phyloP scores from a whole-genome alignment of 2,888 invertebrate species.

The Meliscaeva auricollis region DNA sequence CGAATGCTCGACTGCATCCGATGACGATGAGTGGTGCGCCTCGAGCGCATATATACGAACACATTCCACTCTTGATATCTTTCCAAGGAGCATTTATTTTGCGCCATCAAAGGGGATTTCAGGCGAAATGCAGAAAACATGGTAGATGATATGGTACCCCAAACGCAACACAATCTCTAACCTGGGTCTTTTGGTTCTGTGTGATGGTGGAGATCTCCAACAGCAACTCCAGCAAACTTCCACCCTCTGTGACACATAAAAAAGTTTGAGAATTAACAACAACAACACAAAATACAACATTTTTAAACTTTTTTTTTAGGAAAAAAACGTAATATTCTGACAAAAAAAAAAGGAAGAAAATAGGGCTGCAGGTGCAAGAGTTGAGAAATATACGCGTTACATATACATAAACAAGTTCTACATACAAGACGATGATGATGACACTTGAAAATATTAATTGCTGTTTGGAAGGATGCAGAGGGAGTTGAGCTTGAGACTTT shows the following conservation, averaged over 20 bases:
- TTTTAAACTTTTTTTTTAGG: conserved; percentile 14
- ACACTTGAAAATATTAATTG: conserved; percentile 76
- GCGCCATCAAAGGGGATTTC: conserved; percentile 60
- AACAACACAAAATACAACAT: conserved; percentile 27
- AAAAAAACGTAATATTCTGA: background rate
- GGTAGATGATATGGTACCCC: too few species aligned
- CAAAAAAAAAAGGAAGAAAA: conserved; percentile 13
- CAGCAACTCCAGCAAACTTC: background rate
- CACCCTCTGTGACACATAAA: conserved; percentile 51
- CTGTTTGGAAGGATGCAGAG: conserved; percentile 61
- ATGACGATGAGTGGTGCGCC: conserved; percentile 38
- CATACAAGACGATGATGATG: conserved; percentile 60
- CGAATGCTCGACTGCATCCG: conserved; percentile 59
- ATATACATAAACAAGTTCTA: background rate
- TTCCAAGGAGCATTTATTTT: conserved; percentile 54
- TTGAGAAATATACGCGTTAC: conserved; percentile 21
- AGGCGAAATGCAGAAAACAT: conserved; percentile 42
- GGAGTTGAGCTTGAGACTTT: conserved; percentile 31
- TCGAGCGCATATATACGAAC: conserved; percentile 44
- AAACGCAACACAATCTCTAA: conserved; percentile 52
- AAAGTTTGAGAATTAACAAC: conserved; percentile 25
- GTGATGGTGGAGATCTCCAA: background rate
- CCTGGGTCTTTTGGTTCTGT: background rate
- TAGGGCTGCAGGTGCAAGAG: conserved; percentile 61
- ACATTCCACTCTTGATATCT: conserved; percentile 33